Evolutionary conservation across 1,140 invertebrate species (phyloP), one percentile per base, ranked within the genome.

Genomic region (Bathynomus jamesi): DNA sequence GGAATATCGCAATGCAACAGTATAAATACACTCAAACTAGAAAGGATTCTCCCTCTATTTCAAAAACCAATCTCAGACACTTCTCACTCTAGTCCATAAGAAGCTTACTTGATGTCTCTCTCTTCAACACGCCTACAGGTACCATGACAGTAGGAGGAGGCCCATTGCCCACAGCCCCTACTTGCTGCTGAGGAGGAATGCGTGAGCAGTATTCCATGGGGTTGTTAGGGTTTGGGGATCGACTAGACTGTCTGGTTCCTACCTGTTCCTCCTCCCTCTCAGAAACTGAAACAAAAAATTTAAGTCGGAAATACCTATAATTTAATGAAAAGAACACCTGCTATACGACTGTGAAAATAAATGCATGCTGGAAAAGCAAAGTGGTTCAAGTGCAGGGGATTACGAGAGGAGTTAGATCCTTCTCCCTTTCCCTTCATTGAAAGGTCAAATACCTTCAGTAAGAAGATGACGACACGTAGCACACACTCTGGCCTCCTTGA

Each of bases 161-260:
- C 32, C 85, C 84, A 40, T 85, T 83, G 4, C 85, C 79, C 27
- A 80, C 79, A 27, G 81, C 81, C 64, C 83, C 85, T 78, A 87
- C 86, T 83, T 94, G 91, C 81, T 91, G 86, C 74, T 89, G 85
- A 75, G 91, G 91, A 74, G 92, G 90, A 81, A 94, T 88, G 46
- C 89, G 91, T 63, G 91, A 92, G 83, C 92, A 94, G 83, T 94
- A 95, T 82, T 95, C 92, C 86, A 90, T 89, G 31, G 92, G 92
- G 83, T 94, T 94, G 82, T 93, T 93, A 62, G 92, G 92, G 84
- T 94, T 92, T 66, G 91, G 91, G 62, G 80, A 79, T 13, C 76
- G 77, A n/a, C 76, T 53, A 2, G 62, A 61, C 30, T 66, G 28
- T 4, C 30, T 40, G 1, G 28, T 30, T 11, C 32, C 60, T 0